Base-by-base conservation (phyloP, 2,888 invertebrate genomes). In the Caenorhabditis macrosperma region DNA sequence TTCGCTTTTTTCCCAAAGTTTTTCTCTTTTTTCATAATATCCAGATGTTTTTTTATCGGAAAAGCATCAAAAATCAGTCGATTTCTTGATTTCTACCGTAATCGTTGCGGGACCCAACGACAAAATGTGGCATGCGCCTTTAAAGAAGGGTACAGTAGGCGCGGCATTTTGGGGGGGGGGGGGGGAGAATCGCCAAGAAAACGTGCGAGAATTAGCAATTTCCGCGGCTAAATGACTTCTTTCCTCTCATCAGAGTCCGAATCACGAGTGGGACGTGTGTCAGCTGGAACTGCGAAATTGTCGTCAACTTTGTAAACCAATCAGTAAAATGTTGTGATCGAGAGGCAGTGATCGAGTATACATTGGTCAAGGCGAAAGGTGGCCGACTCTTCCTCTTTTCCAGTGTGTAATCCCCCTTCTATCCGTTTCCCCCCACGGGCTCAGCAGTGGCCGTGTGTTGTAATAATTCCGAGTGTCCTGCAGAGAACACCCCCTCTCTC, bases 271-370 rank as follows among this genome's bases (percentile, higher is more conserved):
- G 15, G 33, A 33, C n/a, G 5, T 33, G 33, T 33, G 33, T 33
- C 33, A 33, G 33, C 12, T 48, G 20, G 48, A 48, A 48, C n/a
- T n/a, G 17, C 48, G 26, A 26, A 30, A 44, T 17, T 26, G 12
- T 35, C 50, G 17, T n/a, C 15, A 28, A 28, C 22, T 52, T 28
- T 52, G 52, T 24, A 20, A 52, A 52, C 10, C 52, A 52, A 28
- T 28, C 52, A 20, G 50, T 64, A 50, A 59, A 68, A 67, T 67
- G 68, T 59, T 59, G 57, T 68, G 50, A 50, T 50, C 38, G n/a
- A n/a, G 20, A n/a, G 1, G 44, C 17, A 38, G 52, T 24, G 64
- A 38, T 24, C 41, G 30, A 66, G 57, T 67, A 67, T n/a, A 35
- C 26, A 52, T 26, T 28, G 66, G 54, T 54, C 55, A 67, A 55